These are phyloP conservation scores for Pedionomus torquatus DNA, from an alignment of 2,113 vertebrate genomes.

Conservation along the genomic window DNA sequence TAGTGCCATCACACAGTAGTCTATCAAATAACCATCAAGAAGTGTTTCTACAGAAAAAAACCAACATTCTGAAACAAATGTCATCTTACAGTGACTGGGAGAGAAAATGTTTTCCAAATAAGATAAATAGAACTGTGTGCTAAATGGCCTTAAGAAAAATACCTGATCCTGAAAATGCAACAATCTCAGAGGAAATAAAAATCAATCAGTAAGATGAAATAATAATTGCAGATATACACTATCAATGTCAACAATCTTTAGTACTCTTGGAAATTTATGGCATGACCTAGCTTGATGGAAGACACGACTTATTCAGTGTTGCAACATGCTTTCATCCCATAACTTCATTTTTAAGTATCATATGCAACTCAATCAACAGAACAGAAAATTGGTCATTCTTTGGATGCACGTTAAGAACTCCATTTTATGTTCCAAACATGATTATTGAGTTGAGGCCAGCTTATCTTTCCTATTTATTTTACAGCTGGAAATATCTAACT, in stretches of 20 bases:
- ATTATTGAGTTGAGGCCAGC: background rate
- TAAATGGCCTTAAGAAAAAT: background rate
- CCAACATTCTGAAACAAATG: background rate
- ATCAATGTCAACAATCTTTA: background rate
- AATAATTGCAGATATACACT: background rate
- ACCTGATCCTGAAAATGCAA: background rate
- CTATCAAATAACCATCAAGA: background rate
- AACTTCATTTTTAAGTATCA: background rate
- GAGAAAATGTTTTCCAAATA: background rate
- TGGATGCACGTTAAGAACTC: background rate
- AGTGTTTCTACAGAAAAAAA: background rate
- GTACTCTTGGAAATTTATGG: background rate
- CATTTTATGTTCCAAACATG: background rate
- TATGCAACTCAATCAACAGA: background rate
- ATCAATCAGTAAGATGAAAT: background rate
- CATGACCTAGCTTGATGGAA: background rate
- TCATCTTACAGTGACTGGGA: background rate
- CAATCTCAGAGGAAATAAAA: background rate
- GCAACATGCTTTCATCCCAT: background rate
- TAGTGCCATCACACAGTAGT: background rate
- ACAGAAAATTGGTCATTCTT: background rate
- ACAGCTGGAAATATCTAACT: background rate
- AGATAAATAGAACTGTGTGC: background rate
- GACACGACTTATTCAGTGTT: background rate
- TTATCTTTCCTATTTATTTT: background rate